These are phyloP conservation scores for Cervus canadensis DNA, from an alignment of 2,113 vertebrate species.

Conservation along the genomic window DNA sequence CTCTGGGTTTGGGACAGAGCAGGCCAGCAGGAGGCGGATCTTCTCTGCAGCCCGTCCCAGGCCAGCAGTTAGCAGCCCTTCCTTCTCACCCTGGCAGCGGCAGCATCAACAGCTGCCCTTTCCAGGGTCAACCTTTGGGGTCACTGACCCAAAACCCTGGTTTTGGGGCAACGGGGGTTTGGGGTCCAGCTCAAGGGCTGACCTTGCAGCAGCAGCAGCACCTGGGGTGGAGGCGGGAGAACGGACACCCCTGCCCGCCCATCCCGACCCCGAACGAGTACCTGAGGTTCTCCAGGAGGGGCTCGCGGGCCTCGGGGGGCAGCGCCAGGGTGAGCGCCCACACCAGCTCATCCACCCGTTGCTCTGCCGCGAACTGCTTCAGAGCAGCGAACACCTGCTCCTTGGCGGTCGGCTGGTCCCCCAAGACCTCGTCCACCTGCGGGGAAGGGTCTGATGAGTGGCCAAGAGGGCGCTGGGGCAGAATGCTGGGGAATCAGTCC, in stretches of 20 bases:
- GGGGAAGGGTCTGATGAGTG: fast-evolving
- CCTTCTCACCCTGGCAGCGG: not conserved
- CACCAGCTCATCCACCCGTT: slow-evolving; percentile 92
- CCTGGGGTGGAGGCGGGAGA: not conserved
- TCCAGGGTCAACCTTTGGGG: not conserved
- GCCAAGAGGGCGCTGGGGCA: fast-evolving
- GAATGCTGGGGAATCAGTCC: fast-evolving
- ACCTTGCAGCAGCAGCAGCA: not conserved
- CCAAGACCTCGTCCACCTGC: slow-evolving; percentile 92
- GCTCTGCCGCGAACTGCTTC: slow-evolving; percentile 93
- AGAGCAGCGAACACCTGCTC: slow-evolving; percentile 88
- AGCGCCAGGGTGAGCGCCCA: slow-evolving; percentile 86
- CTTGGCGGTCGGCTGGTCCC: slow-evolving; percentile 86
- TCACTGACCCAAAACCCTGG: not conserved
- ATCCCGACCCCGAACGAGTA: slow-evolving; percentile 51
- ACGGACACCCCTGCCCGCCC: not conserved
- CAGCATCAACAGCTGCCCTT: not conserved
- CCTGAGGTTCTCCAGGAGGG: slow-evolving; percentile 94
- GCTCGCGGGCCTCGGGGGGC: slow-evolving; percentile 85
- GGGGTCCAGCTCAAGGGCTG: not conserved
- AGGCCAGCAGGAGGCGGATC: not conserved
- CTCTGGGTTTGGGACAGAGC: not conserved
- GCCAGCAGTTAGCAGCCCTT: not conserved
- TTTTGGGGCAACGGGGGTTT: not conserved
- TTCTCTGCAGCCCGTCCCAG: not conserved